These are phyloP conservation scores for Limnodromus scolopaceus DNA, from an alignment of 2,797 vertebrate genomes.

Conservation along the genomic window DNA sequence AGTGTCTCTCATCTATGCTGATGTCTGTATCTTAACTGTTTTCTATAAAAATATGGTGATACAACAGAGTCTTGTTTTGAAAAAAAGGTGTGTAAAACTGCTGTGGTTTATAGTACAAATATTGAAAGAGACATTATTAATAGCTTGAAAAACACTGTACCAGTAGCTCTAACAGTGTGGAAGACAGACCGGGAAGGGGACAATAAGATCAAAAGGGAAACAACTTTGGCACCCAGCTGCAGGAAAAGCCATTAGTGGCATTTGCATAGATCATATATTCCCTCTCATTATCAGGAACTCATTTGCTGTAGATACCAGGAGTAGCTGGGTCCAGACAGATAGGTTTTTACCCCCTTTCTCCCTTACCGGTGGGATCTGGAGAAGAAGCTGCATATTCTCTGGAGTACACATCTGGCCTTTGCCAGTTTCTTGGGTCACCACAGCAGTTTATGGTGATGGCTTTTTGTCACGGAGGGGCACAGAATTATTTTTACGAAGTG, in stretches of 20 bases:
- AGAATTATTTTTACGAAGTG: neutral
- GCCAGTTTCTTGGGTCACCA: neutral
- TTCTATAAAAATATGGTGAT: neutral
- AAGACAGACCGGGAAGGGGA: neutral
- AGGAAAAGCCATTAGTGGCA: neutral
- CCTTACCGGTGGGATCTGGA: neutral
- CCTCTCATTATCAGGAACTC: neutral
- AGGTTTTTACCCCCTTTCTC: neutral
- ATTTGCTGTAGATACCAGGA: neutral
- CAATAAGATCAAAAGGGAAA: neutral
- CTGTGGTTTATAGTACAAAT: neutral
- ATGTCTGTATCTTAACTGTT: neutral
- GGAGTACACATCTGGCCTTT: neutral
- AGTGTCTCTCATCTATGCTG: neutral
- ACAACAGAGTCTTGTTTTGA: neutral
- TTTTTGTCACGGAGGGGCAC: neutral
- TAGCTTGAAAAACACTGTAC: neutral
- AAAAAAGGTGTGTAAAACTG: neutral
- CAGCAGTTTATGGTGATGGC: neutral
- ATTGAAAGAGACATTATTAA: neutral
- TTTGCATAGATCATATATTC: neutral
- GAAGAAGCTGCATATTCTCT: neutral
- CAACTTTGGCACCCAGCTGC: neutral
- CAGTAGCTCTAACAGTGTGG: neutral
- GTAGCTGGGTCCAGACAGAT: neutral